Conservation (phyloP, 2,113 vertebrate species). For the Erpornis zantholeuca region DNA sequence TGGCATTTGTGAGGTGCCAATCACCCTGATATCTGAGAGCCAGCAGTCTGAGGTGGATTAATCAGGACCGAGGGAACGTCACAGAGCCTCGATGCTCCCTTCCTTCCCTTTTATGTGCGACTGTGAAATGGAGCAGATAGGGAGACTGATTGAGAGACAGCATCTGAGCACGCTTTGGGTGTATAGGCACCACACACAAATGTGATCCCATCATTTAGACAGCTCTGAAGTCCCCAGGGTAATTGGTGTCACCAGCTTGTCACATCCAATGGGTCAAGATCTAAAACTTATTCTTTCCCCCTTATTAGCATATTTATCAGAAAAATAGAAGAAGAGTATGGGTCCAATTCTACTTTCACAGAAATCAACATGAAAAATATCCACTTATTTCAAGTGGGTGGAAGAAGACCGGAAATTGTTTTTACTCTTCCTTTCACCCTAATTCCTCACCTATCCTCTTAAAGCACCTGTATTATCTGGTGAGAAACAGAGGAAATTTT, state of each 20-base stretch:
- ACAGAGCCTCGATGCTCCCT: rapidly evolving
- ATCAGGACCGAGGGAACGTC: neutral
- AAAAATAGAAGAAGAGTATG: neutral
- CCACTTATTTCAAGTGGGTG: neutral
- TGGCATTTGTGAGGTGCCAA: constrained; percentile 18
- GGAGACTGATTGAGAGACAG: constrained; percentile 45
- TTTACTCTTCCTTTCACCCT: neutral
- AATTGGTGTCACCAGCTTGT: constrained; percentile 50
- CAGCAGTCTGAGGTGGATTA: constrained; percentile 23
- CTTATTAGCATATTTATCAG: neutral
- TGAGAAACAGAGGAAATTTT: neutral
- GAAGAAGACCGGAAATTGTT: neutral
- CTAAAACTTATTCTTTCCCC: neutral
- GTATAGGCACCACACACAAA: neutral
- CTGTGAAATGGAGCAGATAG: constrained; percentile 36
- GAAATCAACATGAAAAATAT: neutral
- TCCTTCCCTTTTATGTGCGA: constrained; percentile 18
- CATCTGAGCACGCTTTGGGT: neutral
- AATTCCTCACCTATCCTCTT: neutral
- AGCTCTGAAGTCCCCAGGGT: constrained; percentile 38
- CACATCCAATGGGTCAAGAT: constrained; percentile 25
- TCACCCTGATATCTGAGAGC: constrained; percentile 47
- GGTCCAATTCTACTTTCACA: neutral
- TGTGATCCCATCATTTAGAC: constrained; percentile 54
- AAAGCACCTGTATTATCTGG: neutral